Base-by-base conservation (phyloP, 2,113 vertebrate genomes). In the Seriola quinqueradiata region DNA sequence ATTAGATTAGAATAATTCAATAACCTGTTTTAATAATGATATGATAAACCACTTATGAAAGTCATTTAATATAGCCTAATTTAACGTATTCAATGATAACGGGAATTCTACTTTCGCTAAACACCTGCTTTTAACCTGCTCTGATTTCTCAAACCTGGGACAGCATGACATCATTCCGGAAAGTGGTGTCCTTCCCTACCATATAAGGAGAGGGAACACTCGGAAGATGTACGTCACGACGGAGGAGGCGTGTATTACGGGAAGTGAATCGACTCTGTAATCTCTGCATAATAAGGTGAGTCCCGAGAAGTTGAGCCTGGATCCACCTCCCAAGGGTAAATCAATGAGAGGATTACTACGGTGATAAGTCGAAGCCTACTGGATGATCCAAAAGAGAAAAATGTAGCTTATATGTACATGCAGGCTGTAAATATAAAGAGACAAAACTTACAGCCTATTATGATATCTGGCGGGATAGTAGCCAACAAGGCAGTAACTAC, bases 101-200 rank as follows among this genome's bases (percentile, higher is more conserved):
- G 10, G 8, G 8, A 14, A 0, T 13, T 25, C 1, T 42, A 14
- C 12, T 61, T 46, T 69, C 2, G 63, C 9, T 13, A 25, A 13
- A 17, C 50, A 81, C 64, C 48, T 69, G n/a, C 38, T 66, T 25
- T 17, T 55, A 55, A 87, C 69, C 34, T 58, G 70, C 55, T 63
- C 23, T 70, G 61, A 75, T 86, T 86, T 78, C 44, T 76, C 73
- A 73, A 91, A 85, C 5, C 71, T 87, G 75, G 82, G 54, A 63
- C 71, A 74, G 2, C 48, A 84, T 95, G 93, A 95, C 91, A 87
- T 95, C 91, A 93, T 91, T 76, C 91, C 93, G 93, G 95, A 94
- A 94, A 65, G 21, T 2, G 60, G 82, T 19, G 78, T 71, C 87
- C 89, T 87, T 88, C 19, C n/a, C 73, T 50, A 21, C 95, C 94